Evolutionary conservation across 1,140 invertebrate species (phyloP).

Genomic region (Catajapyx aquilonaris): DNA sequence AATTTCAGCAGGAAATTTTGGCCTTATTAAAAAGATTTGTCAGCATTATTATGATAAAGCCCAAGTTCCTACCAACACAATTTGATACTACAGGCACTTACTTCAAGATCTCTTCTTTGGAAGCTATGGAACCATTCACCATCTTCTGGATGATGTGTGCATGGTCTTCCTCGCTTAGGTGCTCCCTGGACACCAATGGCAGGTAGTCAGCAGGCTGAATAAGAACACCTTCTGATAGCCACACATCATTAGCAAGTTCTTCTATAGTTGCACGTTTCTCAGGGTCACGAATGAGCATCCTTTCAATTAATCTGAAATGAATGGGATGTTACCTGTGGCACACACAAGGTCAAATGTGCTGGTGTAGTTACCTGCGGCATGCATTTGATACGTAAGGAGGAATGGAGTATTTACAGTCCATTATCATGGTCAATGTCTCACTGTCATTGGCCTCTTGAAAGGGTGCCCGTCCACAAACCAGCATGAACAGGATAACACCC

Average conservation of each 20-base stretch:
- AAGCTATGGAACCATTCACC: slow-evolving; percentile 84
- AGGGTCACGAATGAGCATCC: slow-evolving; percentile 84
- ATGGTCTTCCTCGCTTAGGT: slow-evolving; percentile 80
- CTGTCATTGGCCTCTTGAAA: slow-evolving; percentile 99
- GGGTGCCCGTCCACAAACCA: slow-evolving; percentile 88
- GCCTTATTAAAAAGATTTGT: not conserved
- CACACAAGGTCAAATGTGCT: not conserved
- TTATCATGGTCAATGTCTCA: slow-evolving; percentile 97
- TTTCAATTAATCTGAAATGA: slow-evolving; percentile 51
- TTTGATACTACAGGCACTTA: slow-evolving; percentile 32
- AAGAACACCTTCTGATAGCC: slow-evolving; percentile 37
- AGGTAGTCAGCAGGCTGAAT: slow-evolving; percentile 31
- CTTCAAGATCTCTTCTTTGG: slow-evolving; percentile 82
- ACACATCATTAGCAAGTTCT: slow-evolving; percentile 73
- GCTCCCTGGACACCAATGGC: slow-evolving; percentile 60
- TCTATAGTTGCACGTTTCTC: slow-evolving; percentile 67
- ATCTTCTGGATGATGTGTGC: slow-evolving; percentile 84
- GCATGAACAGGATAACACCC: slow-evolving; percentile 95
- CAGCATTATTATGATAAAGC: too few relatives aligned
- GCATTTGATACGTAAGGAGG: slow-evolving; percentile 67
- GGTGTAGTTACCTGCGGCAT: slow-evolving; percentile 45
- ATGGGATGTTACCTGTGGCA: not conserved
- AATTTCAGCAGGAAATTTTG: not conserved
- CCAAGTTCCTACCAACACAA: too few relatives aligned
- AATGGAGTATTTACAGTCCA: slow-evolving; percentile 96